A percentile compares a stretch with the other conserved stretches of the same genome.
phyloP scores from a whole-genome alignment of 1,140 invertebrate species.

The Calephelis virginiensis region DNA sequence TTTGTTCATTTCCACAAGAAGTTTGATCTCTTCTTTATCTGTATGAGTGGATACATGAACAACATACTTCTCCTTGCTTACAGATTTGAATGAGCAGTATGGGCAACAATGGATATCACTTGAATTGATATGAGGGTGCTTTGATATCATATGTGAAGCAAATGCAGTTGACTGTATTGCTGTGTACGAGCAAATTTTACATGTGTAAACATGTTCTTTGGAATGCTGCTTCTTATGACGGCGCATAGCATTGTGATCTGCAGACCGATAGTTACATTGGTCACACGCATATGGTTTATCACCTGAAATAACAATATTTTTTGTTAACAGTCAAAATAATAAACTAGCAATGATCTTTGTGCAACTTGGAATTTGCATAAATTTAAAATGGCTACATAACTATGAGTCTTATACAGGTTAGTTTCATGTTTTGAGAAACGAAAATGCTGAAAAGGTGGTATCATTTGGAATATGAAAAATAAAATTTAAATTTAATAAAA shows the following conservation, averaged over 20 bases:
- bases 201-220: constrained; percentile 85
- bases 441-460: no score
- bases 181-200: constrained; percentile 84
- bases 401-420: no score
- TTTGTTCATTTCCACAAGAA: constrained; percentile 58
- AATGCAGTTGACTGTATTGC: constrained; percentile 83
- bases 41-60: constrained; percentile 65
- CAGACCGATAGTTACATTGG: constrained; percentile 85
- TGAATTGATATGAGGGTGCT: constrained; percentile 77
- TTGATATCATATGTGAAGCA: constrained; percentile 80
- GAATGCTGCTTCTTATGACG: constrained; percentile 89
- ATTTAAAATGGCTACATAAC: no score
- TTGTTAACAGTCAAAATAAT: neutral
- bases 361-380: no score
- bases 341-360: no score
- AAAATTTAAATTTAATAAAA: no score
- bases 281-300: constrained; percentile 91
- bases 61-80: constrained; percentile 78
- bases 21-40: constrained; percentile 60
- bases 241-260: constrained; percentile 90
- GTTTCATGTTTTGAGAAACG: no score
- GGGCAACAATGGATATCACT: constrained; percentile 75
- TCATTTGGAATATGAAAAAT: no score
- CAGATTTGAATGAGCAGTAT: constrained; percentile 77
- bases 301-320: constrained; percentile 67